Base-by-base conservation (phyloP, 2,113 vertebrate species). In the Opisthocomus hoazin region DNA sequence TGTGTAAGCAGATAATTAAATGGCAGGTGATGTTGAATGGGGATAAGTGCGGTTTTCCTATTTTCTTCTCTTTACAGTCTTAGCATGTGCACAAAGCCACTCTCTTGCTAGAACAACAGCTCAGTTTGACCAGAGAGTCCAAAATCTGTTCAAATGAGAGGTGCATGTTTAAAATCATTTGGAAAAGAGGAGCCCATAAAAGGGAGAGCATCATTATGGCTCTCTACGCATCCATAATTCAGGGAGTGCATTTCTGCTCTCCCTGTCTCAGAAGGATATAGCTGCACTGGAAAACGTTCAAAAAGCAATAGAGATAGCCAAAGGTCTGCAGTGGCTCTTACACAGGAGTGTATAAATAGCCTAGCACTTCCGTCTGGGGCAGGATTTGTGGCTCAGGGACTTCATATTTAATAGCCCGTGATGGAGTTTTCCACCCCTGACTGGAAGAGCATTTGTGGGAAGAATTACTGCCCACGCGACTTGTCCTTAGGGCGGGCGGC, bases 171-270 rank as follows among this genome's bases (percentile, higher is more conserved):
- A 74, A 77, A 75, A 78, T 9, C 4, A 61, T 37, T 88, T 43
- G 60, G 73, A 73, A 41, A 77, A 83, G 76, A 34, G 56, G 22
- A 87, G 39, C 30, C 56, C 9, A 2, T 75, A 51, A 77, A 87
- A 70, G 12, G 64, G 29, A 78, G 89, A 80, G 54, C 46, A 56
- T 39, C 69, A 53, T 74, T 39, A 63, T 0, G 4, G 45, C 18
- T n/a, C 58, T 70, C 29, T 23, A 16, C 45, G 53, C 65, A 91
- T 89, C 61, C 73, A 84, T 95, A 94, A 97, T 92, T 97, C 51
- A 94, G 82, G 2, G 37, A 43, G 23, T 5, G 11, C 19, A 5
- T 56, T 84, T 82, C 93, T 91, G 43, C 36, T 84, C 57, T 60
- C 73, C 77, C 51, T 15, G 0, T 17, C 77, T 89, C 39, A 2